phyloP scores from a whole-genome alignment of 2,888 invertebrate species.

The Oasisia sp. region DNA sequence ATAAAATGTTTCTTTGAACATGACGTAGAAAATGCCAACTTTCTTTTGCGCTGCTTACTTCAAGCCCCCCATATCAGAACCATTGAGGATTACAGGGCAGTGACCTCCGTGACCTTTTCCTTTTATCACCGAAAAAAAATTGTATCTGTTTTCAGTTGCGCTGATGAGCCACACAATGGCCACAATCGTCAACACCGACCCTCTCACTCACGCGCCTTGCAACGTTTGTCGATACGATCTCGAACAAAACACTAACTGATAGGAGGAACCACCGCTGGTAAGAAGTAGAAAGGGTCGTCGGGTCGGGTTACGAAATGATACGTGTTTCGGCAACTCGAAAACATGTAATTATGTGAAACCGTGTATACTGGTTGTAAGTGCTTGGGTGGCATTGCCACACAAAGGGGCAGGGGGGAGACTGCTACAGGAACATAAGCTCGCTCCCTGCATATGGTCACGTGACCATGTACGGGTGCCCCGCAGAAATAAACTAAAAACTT shows the following conservation, averaged over 20 bases:
- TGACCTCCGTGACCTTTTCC: background rate
- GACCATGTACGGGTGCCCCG: background rate
- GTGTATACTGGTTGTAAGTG: background rate
- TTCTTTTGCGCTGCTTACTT: background rate
- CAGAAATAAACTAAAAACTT: background rate
- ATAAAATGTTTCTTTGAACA: background rate
- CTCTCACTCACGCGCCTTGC: background rate
- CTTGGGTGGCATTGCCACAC: background rate
- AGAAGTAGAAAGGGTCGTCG: background rate
- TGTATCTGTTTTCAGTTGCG: background rate
- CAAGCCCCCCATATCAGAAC: background rate
- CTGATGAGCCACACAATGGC: background rate
- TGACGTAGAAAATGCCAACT: background rate
- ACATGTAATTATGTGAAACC: background rate
- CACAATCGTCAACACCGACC: background rate
- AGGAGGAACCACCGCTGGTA: background rate
- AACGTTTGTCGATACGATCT: background rate
- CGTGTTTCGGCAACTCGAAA: background rate
- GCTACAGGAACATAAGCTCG: background rate
- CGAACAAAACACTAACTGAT: conserved; percentile 10
- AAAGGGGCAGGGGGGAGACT: background rate
- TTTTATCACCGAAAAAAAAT: background rate
- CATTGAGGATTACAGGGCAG: background rate
- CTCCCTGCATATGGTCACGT: background rate
- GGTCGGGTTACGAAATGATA: background rate